These are phyloP conservation scores for Diorhabda elongata DNA, from an alignment of 1,140 invertebrate genomes.

Conservation along the genomic window DNA sequence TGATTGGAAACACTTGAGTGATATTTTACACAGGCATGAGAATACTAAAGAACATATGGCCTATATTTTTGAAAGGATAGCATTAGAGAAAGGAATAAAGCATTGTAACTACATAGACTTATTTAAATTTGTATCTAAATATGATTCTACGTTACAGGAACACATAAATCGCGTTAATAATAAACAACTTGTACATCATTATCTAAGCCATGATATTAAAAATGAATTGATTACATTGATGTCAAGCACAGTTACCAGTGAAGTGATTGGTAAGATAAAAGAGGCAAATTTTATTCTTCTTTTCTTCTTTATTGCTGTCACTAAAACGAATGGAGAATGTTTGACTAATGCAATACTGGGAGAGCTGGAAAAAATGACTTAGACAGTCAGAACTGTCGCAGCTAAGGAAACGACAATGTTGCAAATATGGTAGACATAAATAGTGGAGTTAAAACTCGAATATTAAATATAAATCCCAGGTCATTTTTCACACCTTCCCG, in stretches of 20 bases:
- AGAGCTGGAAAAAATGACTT: too few relatives aligned
- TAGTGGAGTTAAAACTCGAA: too few relatives aligned
- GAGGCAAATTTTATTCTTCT: too few relatives aligned
- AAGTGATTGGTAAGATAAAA: background rate
- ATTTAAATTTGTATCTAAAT: conserved; percentile 32
- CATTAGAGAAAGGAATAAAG: conserved; percentile 37
- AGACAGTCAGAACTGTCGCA: too few relatives aligned
- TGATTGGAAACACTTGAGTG: conserved; percentile 33
- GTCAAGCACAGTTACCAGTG: background rate
- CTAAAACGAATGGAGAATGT: too few relatives aligned
- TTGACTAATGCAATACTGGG: too few relatives aligned
- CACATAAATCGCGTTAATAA: conserved; percentile 35
- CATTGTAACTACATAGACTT: conserved; percentile 33
- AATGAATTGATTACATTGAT: conserved; percentile 31
- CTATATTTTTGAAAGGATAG: conserved; percentile 35
- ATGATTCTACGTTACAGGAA: conserved; percentile 26
- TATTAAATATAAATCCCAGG: too few relatives aligned
- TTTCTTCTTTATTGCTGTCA: too few relatives aligned
- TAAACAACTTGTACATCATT: conserved; percentile 32
- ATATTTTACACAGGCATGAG: conserved; percentile 33
- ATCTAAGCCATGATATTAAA: conserved; percentile 36
- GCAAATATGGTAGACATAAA: too few relatives aligned
- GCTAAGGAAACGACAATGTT: too few relatives aligned
- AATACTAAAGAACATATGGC: conserved; percentile 36
- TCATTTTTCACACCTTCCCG: too few relatives aligned